Conservation (phyloP, 2,888 invertebrate genomes). For the Zhuqinia jingwanae region DNA sequence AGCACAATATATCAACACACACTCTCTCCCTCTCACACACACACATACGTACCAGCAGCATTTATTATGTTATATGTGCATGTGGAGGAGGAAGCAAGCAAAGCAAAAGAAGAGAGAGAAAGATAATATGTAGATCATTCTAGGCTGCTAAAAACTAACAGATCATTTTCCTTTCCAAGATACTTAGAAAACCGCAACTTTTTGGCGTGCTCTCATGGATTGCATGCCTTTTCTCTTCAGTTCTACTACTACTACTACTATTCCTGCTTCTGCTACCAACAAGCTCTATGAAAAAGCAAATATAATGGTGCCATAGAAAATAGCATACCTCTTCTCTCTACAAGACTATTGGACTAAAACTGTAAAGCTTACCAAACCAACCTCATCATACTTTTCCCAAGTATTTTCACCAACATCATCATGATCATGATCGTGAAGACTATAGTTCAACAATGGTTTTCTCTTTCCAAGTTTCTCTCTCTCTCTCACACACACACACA, state of each 20-base stretch:
- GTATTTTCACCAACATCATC: not conserved
- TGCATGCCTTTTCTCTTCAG: not conserved
- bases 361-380: not conserved
- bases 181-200: constrained; percentile 63
- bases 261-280: not conserved
- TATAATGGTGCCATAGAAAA: not conserved
- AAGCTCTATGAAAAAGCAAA: not conserved
- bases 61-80: no score
- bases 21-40: no score
- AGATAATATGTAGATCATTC: constrained; percentile 11
- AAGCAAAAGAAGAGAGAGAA: not conserved
- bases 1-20: no score
- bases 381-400: not conserved
- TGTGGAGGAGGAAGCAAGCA: not conserved
- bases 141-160: constrained; percentile 14
- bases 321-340: not conserved
- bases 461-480: no score
- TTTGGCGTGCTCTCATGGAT: constrained; percentile 43
- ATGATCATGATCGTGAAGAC: not conserved
- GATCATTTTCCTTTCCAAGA: constrained; percentile 55
- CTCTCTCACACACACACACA: not conserved
- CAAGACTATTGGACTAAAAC: not conserved
- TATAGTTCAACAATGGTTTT: no score
- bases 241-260: not conserved
- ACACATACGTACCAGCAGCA: no score